Conservation (phyloP, 2,888 invertebrate species). For the Phaedon cochleariae region DNA sequence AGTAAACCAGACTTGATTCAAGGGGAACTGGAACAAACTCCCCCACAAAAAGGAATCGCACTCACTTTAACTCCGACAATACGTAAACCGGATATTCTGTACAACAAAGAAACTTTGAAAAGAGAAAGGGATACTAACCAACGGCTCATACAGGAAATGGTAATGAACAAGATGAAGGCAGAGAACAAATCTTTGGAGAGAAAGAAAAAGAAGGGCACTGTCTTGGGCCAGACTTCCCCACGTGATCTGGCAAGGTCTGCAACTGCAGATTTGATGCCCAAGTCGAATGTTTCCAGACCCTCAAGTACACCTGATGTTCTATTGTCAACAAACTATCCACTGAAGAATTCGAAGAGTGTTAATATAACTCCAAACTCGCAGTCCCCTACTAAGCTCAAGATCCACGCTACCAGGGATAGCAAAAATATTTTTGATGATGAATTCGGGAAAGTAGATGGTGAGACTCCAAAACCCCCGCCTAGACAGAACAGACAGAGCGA, state of each 20-base stretch:
- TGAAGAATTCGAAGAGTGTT: conserved; percentile 51
- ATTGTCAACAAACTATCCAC: conserved; percentile 48
- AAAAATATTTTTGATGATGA: conserved; percentile 32
- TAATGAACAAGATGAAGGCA: conserved; percentile 79
- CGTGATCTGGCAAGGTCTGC: conserved; percentile 57
- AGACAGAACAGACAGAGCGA: conserved; percentile 60
- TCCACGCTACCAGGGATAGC: neutral
- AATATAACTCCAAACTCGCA: conserved; percentile 17
- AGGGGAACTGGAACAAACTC: conserved; percentile 52
- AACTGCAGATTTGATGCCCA: conserved; percentile 50
- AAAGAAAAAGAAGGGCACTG: conserved; percentile 65
- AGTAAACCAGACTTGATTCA: conserved; percentile 59
- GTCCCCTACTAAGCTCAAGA: neutral
- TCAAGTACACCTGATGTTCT: conserved; percentile 56
- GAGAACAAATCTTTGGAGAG: conserved; percentile 72
- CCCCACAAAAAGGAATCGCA: conserved; percentile 45
- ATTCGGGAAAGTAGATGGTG: conserved; percentile 51
- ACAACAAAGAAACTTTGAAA: conserved; percentile 73
- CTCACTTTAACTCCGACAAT: conserved; percentile 42
- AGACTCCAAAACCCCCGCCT: conserved; percentile 66
- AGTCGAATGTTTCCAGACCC: conserved; percentile 43
- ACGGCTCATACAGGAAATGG: conserved; percentile 82
- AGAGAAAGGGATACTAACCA: conserved; percentile 85
- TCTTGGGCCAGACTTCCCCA: conserved; percentile 52
- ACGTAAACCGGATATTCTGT: conserved; percentile 52